Base-by-base conservation (phyloP, 2,113 vertebrate species). In the Carlito syrichta region DNA sequence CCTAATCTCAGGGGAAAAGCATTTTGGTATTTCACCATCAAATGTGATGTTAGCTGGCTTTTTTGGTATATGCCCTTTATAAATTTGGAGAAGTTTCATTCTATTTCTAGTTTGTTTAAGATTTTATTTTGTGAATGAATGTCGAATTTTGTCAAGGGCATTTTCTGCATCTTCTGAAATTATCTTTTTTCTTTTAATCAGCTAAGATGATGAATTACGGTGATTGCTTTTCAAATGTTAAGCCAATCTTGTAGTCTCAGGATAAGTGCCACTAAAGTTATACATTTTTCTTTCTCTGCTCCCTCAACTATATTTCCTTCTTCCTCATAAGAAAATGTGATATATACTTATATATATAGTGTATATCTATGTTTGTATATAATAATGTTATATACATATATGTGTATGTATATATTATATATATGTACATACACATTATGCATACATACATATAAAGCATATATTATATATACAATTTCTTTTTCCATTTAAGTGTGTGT, bases 231-330 rank as follows among this genome's bases (percentile, higher is more conserved):
- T 14, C 45, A 63, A 9, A 82, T 17, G 58, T 58, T 30, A 27
- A 19, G 38, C 23, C 32, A 19, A 8, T 8, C 76, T 50, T 19
- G n/a, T 13, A 30, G 12, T 48, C 5, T 12, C 13, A 8, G 48
- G 50, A 40, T 3, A 10, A 6, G 25, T 25, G 32, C 81, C 6
- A 12, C 5, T 0, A 8, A 4, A 35, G 35, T 1, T n/a, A 22
- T 5, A 1, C 32, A 8, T 43, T 35, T 10, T 56, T 20, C 66
- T 73, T 3, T 9, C 22, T 30, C 69, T 85, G 52, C 40, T 68
- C 10, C 38, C 14, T 66, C 23, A 30, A 27, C 27, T 23, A 16
- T 43, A 25, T 43, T 40, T 73, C 38, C 38, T 71, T 1, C 69
- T 14, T 27, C 38, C 8, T 32, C 32, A 66, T 66, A 35, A 66